These are phyloP conservation scores for Thalassaphorura encarpata DNA, from an alignment of 1,140 invertebrate genomes.

Conservation along the genomic window DNA sequence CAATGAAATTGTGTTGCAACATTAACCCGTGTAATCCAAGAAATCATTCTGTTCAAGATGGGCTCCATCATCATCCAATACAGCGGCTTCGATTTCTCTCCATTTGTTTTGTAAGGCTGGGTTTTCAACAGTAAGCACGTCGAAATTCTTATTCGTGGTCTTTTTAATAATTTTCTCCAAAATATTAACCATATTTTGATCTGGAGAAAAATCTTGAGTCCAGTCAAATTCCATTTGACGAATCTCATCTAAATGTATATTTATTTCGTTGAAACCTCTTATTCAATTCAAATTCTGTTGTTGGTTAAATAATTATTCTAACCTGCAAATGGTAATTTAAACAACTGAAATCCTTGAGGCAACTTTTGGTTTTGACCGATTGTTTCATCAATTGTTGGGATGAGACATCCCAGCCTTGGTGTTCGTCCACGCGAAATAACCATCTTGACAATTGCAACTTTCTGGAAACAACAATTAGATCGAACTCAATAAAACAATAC, in stretches of 20 bases:
- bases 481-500: no score
- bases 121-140: constrained; percentile 8
- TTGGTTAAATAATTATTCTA: not conserved
- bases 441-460: constrained; percentile 20
- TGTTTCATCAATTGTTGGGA: constrained; percentile 10
- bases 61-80: constrained; percentile 4
- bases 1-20: not conserved
- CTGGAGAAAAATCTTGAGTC: no score
- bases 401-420: constrained; percentile 20
- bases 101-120: constrained; percentile 18
- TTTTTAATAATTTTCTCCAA: constrained; percentile 26
- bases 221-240: no score
- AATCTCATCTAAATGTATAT: no score
- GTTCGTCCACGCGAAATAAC: constrained; percentile 15
- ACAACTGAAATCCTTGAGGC: constrained; percentile 26
- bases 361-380: not conserved
- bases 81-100: constrained; percentile 20
- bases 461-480: constrained; percentile 3
- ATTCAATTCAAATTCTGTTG: no score
- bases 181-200: constrained; percentile 2
- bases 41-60: constrained; percentile 15
- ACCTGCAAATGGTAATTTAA: constrained; percentile 20
- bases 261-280: no score
- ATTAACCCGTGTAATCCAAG: constrained; percentile 17
- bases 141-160: constrained; percentile 17